Conservation (phyloP, 2,797 vertebrate species). For the Choloepus didactylus region DNA sequence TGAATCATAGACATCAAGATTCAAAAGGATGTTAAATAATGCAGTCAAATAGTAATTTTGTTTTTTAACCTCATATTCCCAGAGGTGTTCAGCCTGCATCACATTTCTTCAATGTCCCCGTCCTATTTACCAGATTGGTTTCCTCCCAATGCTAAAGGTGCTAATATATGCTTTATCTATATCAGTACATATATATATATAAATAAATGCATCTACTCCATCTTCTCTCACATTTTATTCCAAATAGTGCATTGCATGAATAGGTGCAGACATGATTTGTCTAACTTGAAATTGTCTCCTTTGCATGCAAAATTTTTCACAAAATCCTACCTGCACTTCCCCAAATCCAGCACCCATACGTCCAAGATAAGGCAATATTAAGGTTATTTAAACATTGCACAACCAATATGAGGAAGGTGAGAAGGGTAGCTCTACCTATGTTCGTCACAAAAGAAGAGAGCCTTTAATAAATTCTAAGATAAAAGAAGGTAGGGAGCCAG, state of each 20-base stretch:
- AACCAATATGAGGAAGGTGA: not conserved
- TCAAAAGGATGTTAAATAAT: too few species aligned
- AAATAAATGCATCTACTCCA: not conserved
- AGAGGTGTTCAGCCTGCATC: not conserved
- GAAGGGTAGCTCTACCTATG: not conserved
- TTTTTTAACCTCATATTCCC: not conserved
- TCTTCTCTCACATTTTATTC: not conserved
- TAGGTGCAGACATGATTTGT: not conserved
- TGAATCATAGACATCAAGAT: not conserved
- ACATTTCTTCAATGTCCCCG: not conserved
- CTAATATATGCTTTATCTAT: not conserved
- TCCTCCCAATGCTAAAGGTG: not conserved
- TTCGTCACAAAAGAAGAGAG: not conserved
- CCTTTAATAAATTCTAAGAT: not conserved
- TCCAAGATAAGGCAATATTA: not conserved
- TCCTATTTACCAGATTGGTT: not conserved
- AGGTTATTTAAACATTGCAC: not conserved
- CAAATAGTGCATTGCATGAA: not conserved
- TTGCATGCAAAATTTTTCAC: not conserved
- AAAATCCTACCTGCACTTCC: not conserved
- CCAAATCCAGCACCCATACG: not conserved
- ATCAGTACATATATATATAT: too few species aligned
- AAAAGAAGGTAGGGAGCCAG: not conserved
- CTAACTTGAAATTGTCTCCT: not conserved
- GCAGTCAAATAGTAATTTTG: not conserved